Percentiles rank a stretch among this genome's conserved stretches.
phyloP scores from a whole-genome alignment of 2,113 vertebrate genomes.

The Amblyopsis rosae region DNA sequence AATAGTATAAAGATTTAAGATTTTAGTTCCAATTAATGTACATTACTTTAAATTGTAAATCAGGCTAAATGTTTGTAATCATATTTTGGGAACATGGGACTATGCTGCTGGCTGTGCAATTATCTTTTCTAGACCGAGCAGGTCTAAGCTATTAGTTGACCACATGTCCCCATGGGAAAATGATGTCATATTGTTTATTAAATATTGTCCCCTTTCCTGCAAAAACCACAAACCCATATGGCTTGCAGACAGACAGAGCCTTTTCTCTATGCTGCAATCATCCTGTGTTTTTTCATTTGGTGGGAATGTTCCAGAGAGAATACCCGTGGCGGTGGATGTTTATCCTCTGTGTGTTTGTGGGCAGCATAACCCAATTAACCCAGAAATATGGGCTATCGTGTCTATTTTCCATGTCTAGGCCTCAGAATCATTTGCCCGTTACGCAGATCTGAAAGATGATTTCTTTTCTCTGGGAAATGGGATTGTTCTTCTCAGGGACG shows the following conservation, averaged over 20 bases:
- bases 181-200: not conserved
- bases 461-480: constrained; percentile 59
- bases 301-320: constrained; percentile 51
- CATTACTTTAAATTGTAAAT: constrained; percentile 10
- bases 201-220: not conserved
- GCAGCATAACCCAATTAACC: constrained; percentile 61
- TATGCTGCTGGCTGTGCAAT: constrained; percentile 30
- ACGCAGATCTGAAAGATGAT: constrained; percentile 61
- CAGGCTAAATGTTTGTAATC: not conserved
- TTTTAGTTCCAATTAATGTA: constrained; percentile 4
- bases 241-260: not conserved
- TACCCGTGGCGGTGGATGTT: constrained; percentile 10
- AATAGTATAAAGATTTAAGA: not conserved
- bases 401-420: constrained; percentile 65
- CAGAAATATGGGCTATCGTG: constrained; percentile 66
- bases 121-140: constrained; percentile 26
- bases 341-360: constrained; percentile 53
- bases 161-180: too few relatives aligned
- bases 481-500: constrained; percentile 59
- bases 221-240: constrained; percentile 24
- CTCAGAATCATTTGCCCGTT: constrained; percentile 56
- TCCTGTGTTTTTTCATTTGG: constrained; percentile 19
- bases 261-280: constrained; percentile 48
- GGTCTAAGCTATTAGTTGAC: too few relatives aligned
- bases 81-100: constrained; percentile 2